These are phyloP conservation scores for Holotrichia oblita DNA, from an alignment of 1,140 invertebrate species.

Conservation along the genomic window DNA sequence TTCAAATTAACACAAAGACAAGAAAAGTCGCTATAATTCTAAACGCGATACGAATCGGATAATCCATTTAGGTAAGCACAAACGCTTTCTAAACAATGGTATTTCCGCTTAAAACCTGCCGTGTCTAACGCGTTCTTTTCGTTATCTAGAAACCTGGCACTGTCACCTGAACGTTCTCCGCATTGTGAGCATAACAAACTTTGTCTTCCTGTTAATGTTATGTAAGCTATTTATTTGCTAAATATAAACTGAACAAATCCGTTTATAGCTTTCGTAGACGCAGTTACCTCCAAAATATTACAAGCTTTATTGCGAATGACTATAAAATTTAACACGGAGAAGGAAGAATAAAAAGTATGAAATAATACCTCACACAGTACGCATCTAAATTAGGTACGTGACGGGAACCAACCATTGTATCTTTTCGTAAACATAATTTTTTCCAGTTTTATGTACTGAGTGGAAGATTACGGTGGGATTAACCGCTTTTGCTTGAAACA, in stretches of 20 bases:
- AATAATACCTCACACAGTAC: conserved; percentile 8
- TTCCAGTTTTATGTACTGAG: no score
- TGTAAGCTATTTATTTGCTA: conserved; percentile 29
- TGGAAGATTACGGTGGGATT: no score
- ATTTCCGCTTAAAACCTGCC: conserved; percentile 34
- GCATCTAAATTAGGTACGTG: conserved; percentile 27
- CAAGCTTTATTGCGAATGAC: conserved; percentile 21
- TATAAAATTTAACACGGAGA: conserved; percentile 28
- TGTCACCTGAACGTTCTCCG: conserved; percentile 23
- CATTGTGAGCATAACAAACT: conserved; percentile 35
- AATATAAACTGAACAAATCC: conserved; percentile 30
- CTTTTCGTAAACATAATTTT: conserved; percentile 12
- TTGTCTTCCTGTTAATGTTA: conserved; percentile 32
- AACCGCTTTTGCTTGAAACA: no score
- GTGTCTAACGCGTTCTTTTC: conserved; percentile 23
- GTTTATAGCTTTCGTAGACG: background rate
- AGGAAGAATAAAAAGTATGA: conserved; percentile 13
- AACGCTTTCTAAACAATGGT: conserved; percentile 33
- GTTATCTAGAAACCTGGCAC: conserved; percentile 23
- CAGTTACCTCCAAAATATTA: conserved; percentile 20
- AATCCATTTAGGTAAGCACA: conserved; percentile 33
- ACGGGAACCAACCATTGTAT: background rate
- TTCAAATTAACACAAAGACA: conserved; percentile 31
- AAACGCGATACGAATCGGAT: conserved; percentile 23
- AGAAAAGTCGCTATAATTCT: background rate